A percentile compares a stretch with the other conserved stretches of the same genome.
Evolutionary conservation across 2,113 vertebrate genomes (phyloP).

Genomic region (Verasper variegatus): DNA sequence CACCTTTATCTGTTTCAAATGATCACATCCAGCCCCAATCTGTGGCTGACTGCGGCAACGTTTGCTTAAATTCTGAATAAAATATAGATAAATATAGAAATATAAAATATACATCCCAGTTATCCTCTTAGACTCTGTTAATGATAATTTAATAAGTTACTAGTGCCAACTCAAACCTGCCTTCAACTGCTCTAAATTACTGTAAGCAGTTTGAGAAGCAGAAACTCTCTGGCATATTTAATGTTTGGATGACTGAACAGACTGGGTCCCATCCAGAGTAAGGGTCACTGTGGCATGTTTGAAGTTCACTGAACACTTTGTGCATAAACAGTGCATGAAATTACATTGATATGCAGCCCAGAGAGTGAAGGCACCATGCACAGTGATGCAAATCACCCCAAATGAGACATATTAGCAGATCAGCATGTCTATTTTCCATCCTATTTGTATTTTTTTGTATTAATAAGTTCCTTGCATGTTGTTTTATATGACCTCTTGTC

Average conservation of each 20-base stretch:
- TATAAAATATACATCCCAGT: no score
- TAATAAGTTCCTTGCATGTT: neutral
- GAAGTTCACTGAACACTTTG: conserved; percentile 64
- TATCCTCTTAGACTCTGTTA: neutral
- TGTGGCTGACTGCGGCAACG: neutral
- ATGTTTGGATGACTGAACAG: conserved; percentile 34
- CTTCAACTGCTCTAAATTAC: neutral
- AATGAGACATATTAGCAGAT: conserved; percentile 14
- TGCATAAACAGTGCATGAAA: conserved; percentile 66
- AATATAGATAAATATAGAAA: no score
- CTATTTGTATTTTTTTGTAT: neutral
- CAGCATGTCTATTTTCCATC: neutral
- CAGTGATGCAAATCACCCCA: conserved; percentile 43
- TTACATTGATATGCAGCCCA: conserved; percentile 35
- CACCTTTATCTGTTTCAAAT: conserved; percentile 35
- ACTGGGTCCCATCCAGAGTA: conserved; percentile 29
- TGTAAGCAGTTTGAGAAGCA: neutral
- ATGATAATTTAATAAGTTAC: conserved; percentile 14
- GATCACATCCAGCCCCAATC: conserved; percentile 18
- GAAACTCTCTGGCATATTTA: conserved; percentile 34
- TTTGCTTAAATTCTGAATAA: conserved; percentile 19
- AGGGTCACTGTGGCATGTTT: conserved; percentile 36
- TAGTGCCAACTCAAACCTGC: neutral
- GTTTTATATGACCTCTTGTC: neutral
- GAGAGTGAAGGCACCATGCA: conserved; percentile 23